Conservation (phyloP, 2,797 vertebrate species). For the Pipistrellus pipistrellus region DNA sequence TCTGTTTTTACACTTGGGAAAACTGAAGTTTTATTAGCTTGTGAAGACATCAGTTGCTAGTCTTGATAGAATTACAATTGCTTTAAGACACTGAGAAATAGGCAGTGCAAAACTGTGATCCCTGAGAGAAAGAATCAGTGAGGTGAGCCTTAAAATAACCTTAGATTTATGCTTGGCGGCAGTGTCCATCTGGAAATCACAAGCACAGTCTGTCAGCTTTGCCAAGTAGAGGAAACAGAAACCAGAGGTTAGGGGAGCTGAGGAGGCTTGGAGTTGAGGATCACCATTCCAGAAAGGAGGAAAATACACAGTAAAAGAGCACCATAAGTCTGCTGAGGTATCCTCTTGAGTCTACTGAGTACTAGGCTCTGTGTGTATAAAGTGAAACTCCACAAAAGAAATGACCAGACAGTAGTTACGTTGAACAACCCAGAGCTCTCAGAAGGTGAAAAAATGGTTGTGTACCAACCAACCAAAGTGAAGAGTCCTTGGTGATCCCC, state of each 20-base stretch:
- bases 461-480: background rate
- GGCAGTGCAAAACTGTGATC: background rate
- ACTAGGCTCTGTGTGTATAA: background rate
- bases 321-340: background rate
- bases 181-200: background rate
- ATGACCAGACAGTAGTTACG: background rate
- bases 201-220: background rate
- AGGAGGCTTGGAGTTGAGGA: background rate
- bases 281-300: background rate
- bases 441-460: background rate
- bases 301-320: background rate
- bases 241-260: background rate
- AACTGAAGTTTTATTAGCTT: background rate
- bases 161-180: background rate
- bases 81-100: background rate
- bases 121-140: background rate
- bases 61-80: background rate
- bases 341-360: background rate
- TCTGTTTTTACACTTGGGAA: background rate
- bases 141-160: background rate
- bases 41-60: background rate
- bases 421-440: background rate
- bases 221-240: background rate
- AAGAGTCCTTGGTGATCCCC: background rate
- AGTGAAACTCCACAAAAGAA: constrained; percentile 25